Base-by-base conservation (phyloP, 2,888 invertebrate species). In the Myathropa florea region DNA sequence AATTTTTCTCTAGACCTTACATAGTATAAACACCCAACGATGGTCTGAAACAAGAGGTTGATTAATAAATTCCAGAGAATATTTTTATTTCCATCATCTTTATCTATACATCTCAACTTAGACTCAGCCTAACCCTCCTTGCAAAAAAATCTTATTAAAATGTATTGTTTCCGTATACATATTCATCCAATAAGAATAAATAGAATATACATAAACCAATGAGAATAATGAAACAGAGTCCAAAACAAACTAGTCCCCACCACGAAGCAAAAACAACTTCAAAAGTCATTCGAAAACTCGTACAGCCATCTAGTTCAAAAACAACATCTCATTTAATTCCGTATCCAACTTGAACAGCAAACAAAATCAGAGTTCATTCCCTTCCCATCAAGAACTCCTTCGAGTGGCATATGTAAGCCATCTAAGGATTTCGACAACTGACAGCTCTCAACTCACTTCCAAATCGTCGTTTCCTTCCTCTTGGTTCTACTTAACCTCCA, bases 381-480 rank as follows among this genome's bases (percentile, higher is more conserved):
- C 63, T 65, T 57, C 21, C 55, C 23, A 46, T 26, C 26, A 59
- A 70, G 65, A 71, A 70, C 61, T 63, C 67, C 70, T 78, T 28
- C 68, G 61, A 80, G 36, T 61, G 70, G 57, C 75, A 80, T 80
- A 84, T 84, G 83, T 84, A 75, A 80, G 75, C 80, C 71, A 71
- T 75, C 53, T 30, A 55, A 65, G 70, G 39, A 76, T 80, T 76
- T 46, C 65, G 33, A 76, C 70, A 83, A 75, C 64, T 73, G 73
- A 83, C 83, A 83, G 83, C 64, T 73, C 70, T 83, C 75, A 80
- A 75, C 84, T 80, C 71, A 80, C 80, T 80, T 72, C 68, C 70
- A 68, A 46, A 78, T 75, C 39, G 33, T 39, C 26, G 18, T 24
- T 55, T 39, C 33, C 30, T 60, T 39, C 65, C 71, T 46, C 60